A percentile compares a stretch with the other conserved stretches of the same genome.
Conservation (phyloP, 2,797 vertebrate genomes). For the Coregonus suidteri region DNA sequence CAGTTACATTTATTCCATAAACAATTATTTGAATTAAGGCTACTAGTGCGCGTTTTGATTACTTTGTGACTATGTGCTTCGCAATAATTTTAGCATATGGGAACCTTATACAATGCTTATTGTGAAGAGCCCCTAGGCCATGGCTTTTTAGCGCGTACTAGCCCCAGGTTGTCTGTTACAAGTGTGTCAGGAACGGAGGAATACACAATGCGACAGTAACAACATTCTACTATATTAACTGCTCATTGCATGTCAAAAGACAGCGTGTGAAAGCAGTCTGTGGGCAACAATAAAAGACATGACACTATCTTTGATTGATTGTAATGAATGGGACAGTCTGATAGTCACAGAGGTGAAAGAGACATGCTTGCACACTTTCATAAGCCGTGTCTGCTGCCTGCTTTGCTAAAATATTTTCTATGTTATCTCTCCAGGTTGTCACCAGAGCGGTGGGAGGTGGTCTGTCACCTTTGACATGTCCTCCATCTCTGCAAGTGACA, state of each 20-base stretch:
- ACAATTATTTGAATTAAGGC: not conserved
- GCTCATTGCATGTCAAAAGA: conserved; percentile 28
- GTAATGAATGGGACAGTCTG: conserved; percentile 10
- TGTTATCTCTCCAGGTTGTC: conserved; percentile 66
- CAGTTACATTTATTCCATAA: not conserved
- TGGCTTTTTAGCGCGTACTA: conserved; percentile 53
- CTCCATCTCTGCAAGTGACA: conserved; percentile 75
- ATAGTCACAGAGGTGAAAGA: not conserved
- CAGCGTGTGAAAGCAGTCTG: conserved; percentile 44
- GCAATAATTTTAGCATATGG: conserved; percentile 14
- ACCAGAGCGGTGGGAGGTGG: conserved; percentile 76
- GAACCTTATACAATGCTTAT: conserved; percentile 38
- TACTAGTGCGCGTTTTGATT: not conserved
- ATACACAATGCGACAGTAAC: conserved; percentile 63
- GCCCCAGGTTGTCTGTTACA: conserved; percentile 42
- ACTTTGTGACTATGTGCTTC: not conserved
- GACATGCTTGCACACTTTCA: conserved; percentile 12
- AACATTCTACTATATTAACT: conserved; percentile 39
- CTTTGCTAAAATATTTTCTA: not conserved
- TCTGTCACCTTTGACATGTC: conserved; percentile 85
- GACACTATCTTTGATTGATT: conserved; percentile 21
- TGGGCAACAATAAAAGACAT: conserved; percentile 27
- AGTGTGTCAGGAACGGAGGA: conserved; percentile 32
- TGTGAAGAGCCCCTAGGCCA: conserved; percentile 12
- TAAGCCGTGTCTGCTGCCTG: not conserved